Conservation (phyloP, 2,888 invertebrate genomes). For the Drosophila mercatorum region DNA sequence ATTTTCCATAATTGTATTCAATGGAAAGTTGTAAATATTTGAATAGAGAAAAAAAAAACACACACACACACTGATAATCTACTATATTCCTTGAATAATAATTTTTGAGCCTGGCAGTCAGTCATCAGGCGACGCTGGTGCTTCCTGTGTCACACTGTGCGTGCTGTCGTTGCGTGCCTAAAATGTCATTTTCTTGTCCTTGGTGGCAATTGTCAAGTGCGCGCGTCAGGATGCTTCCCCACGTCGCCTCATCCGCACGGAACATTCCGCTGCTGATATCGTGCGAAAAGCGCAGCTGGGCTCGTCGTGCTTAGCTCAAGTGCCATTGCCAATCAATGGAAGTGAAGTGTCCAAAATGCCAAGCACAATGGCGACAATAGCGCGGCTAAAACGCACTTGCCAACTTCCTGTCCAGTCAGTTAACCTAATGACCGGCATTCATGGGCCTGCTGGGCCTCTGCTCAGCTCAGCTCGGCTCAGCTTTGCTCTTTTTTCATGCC, state of each 20-base stretch:
- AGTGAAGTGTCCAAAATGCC: conserved; percentile 62
- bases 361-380: conserved; percentile 58
- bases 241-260: neutral
- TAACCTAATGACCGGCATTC: conserved; percentile 78
- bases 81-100: neutral
- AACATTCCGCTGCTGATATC: conserved; percentile 30
- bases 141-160: conserved; percentile 41
- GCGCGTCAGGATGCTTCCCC: conserved; percentile 43
- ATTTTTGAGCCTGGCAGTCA: neutral
- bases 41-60: neutral
- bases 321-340: conserved; percentile 68
- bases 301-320: conserved; percentile 38
- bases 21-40: neutral
- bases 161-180: conserved; percentile 56
- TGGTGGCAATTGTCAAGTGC: conserved; percentile 72
- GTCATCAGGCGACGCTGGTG: neutral
- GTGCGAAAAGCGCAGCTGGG: conserved; percentile 73
- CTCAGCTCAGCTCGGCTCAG: neutral
- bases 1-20: neutral
- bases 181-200: conserved; percentile 71
- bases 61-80: neutral
- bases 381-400: conserved; percentile 44
- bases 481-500: no score
- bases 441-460: conserved; percentile 24
- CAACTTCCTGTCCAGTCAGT: conserved; percentile 70